phyloP scores from a whole-genome alignment of 2,113 vertebrate species.

The Ptyas mucosa region DNA sequence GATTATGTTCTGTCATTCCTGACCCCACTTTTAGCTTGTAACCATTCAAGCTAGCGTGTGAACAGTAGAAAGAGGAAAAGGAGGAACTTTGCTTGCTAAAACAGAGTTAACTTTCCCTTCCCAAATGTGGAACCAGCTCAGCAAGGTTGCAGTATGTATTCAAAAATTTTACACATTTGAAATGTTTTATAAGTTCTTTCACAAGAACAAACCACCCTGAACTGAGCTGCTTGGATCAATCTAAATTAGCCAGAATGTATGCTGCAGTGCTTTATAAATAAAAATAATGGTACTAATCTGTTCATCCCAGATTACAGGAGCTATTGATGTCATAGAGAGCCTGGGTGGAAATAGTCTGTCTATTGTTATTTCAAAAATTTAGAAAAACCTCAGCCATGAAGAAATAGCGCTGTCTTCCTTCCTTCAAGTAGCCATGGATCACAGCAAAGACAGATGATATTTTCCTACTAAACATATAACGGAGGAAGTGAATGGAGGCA shows the following conservation, averaged over 20 bases:
- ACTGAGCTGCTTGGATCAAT: neutral
- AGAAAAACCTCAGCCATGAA: neutral
- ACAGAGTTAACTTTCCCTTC: neutral
- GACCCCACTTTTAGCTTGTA: neutral
- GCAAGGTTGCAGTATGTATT: neutral
- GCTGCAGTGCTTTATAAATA: neutral
- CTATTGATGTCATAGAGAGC: neutral
- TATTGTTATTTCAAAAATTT: neutral
- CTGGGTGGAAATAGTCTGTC: neutral
- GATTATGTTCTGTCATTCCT: neutral
- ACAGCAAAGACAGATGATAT: neutral
- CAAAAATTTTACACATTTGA: neutral
- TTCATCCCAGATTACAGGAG: neutral
- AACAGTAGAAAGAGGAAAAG: neutral
- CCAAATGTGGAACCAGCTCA: neutral
- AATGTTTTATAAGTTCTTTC: neutral
- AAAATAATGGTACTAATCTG: neutral
- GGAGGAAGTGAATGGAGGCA: neutral
- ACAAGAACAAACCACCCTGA: neutral
- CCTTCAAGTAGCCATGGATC: neutral
- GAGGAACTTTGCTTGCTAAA: neutral
- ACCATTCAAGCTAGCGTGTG: neutral
- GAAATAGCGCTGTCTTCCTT: neutral
- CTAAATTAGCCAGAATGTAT: neutral
- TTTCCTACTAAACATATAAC: neutral